Evolutionary conservation across 2,113 vertebrate species (phyloP).

Genomic region (Varanus komodoensis): DNA sequence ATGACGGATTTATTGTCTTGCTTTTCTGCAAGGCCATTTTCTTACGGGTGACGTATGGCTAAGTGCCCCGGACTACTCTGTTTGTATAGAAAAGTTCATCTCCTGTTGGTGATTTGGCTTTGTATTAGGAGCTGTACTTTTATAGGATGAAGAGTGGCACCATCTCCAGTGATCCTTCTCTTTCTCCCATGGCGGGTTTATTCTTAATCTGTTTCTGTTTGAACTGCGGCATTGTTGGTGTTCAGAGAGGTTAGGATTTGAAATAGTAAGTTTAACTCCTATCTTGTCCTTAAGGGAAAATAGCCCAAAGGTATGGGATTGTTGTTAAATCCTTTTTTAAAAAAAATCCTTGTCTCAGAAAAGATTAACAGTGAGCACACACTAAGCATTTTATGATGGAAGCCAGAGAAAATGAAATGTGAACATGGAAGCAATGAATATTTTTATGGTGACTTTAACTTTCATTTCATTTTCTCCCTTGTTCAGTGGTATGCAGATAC

Average conservation of each 20-base stretch:
- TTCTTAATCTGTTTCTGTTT: background rate
- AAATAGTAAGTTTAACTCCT: background rate
- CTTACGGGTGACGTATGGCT: slow-evolving; percentile 52
- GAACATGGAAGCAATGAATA: slow-evolving; percentile 9
- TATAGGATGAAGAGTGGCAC: background rate
- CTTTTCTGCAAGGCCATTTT: slow-evolving; percentile 38
- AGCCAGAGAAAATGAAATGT: background rate
- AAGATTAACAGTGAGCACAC: slow-evolving; percentile 37
- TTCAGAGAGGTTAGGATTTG: slow-evolving; percentile 7
- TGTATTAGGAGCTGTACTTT: slow-evolving; percentile 30
- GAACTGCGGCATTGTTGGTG: background rate
- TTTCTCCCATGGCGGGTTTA: background rate
- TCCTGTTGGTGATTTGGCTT: slow-evolving; percentile 61
- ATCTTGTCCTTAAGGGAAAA: background rate
- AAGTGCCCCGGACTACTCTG: slow-evolving; percentile 28
- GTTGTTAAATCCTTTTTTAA: background rate
- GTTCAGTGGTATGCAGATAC: background rate
- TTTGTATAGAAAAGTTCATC: slow-evolving; percentile 60
- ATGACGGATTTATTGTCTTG: slow-evolving; percentile 11
- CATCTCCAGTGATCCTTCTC: slow-evolving; percentile 6
- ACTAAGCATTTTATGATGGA: background rate
- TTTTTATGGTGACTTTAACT: slow-evolving; percentile 24
- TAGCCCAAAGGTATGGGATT: fast-evolving
- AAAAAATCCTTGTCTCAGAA: background rate
- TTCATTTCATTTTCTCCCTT: background rate